Percentiles rank a stretch among this genome's conserved stretches.
These are phyloP conservation scores for Argopecten irradians DNA, from an alignment of 1,140 invertebrate genomes.

Conservation along the genomic window DNA sequence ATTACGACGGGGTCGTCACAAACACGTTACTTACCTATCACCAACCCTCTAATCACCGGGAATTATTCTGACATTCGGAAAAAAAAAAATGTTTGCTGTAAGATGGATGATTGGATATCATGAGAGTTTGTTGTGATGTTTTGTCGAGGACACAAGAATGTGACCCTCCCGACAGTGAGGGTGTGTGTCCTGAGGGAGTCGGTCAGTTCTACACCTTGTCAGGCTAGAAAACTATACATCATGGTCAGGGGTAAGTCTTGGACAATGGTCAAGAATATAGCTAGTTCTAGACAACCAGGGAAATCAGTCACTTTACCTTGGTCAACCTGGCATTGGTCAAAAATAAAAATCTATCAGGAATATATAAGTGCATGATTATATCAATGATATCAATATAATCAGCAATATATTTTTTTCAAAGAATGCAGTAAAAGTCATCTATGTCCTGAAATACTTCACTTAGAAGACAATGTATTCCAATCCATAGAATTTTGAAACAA, in stretches of 20 bases:
- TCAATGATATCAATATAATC: too few species aligned
- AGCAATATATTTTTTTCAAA: too few species aligned
- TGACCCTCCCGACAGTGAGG: background rate
- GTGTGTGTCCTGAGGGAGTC: background rate
- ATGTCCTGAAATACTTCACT: too few species aligned
- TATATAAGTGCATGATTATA: too few species aligned
- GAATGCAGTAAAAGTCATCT: too few species aligned
- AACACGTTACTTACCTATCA: background rate
- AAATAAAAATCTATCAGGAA: too few species aligned
- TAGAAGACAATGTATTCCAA: too few species aligned
- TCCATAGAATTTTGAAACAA: too few species aligned
- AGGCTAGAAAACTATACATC: background rate
- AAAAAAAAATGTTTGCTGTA: background rate
- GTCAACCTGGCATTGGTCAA: too few species aligned
- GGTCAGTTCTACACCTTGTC: background rate
- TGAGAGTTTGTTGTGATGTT: background rate
- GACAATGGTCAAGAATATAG: background rate
- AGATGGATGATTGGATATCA: background rate
- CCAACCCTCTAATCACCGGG: background rate
- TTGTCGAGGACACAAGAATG: background rate
- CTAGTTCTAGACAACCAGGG: too few species aligned
- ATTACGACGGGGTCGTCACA: background rate
- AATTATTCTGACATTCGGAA: background rate
- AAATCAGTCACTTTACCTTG: too few species aligned
- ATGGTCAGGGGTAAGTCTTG: conserved; percentile 14